A percentile compares a stretch with the other conserved stretches of the same genome.
phyloP scores from a whole-genome alignment of 2,797 vertebrate genomes.

The Hydrocynus forskahlii region DNA sequence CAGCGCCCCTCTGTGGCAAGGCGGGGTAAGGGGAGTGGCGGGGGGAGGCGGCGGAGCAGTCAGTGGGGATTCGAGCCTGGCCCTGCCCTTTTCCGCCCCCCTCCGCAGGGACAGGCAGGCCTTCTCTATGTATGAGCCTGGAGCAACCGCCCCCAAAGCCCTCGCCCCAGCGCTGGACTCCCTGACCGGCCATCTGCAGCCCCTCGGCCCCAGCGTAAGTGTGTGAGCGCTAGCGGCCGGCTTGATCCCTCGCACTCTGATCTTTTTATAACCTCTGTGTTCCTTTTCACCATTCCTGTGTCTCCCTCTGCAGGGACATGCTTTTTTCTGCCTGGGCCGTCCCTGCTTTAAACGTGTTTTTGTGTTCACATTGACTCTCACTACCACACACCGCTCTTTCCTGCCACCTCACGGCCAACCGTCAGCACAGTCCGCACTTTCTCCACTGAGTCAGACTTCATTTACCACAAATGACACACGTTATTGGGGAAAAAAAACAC shows the following conservation, averaged over 20 bases:
- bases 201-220: slow-evolving; percentile 91
- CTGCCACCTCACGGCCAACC: slow-evolving; percentile 44
- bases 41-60: slow-evolving; percentile 62
- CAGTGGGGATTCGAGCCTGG: slow-evolving; percentile 65
- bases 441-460: not conserved
- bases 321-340: slow-evolving; percentile 31
- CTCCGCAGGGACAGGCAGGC: slow-evolving; percentile 92
- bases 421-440: slow-evolving; percentile 29
- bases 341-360: slow-evolving; percentile 28
- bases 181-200: slow-evolving; percentile 88
- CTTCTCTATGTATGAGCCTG: slow-evolving; percentile 96
- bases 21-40: slow-evolving; percentile 56
- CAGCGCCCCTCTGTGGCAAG: slow-evolving; percentile 64
- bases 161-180: slow-evolving; percentile 89
- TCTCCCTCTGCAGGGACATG: slow-evolving; percentile 48
- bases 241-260: slow-evolving; percentile 55
- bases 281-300: slow-evolving; percentile 41
- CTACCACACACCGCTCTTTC: slow-evolving; percentile 43
- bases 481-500: slow-evolving; percentile 2
- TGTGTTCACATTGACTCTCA: slow-evolving; percentile 27
- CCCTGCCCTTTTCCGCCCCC: slow-evolving; percentile 63
- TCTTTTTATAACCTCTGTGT: slow-evolving; percentile 30
- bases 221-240: slow-evolving; percentile 57
- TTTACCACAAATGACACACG: slow-evolving; percentile 17
- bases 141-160: slow-evolving; percentile 86